These are phyloP conservation scores for Calypte anna DNA, from an alignment of 2,113 vertebrate species.

Conservation along the genomic window DNA sequence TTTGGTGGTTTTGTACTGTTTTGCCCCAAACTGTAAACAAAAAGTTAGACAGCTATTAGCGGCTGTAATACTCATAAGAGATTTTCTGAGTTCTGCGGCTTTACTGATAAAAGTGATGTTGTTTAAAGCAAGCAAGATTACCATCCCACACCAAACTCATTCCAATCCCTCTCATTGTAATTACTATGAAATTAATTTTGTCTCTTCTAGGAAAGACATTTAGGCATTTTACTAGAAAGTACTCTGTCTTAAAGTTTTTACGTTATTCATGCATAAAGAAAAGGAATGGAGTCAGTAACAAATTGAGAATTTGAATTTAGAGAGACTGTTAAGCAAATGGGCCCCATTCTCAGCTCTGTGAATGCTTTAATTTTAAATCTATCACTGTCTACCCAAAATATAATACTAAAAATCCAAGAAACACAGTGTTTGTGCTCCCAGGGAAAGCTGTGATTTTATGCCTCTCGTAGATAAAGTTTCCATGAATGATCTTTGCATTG, in stretches of 20 bases:
- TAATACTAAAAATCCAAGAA: not conserved
- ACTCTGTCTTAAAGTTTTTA: not conserved
- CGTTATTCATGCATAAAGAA: not conserved
- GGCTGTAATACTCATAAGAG: not conserved
- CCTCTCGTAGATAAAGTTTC: not conserved
- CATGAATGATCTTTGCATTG: not conserved
- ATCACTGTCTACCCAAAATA: not conserved
- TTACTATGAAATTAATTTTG: constrained; percentile 8
- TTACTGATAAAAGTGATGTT: not conserved
- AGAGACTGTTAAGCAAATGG: not conserved
- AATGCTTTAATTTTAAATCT: not conserved
- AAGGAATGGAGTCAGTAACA: not conserved
- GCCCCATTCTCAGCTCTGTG: not conserved
- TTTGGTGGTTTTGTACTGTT: not conserved
- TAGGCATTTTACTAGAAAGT: not conserved
- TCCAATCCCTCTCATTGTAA: not conserved
- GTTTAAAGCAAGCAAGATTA: not conserved
- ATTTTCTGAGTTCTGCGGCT: not conserved
- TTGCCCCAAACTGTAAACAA: not conserved
- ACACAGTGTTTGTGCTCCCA: not conserved
- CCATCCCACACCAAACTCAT: not conserved
- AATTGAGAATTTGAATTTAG: not conserved
- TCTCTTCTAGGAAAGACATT: not conserved
- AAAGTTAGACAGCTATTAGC: not conserved
- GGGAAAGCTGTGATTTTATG: not conserved